Evolutionary conservation across 2,797 vertebrate genomes (phyloP).

Genomic region (Lacerta agilis): DNA sequence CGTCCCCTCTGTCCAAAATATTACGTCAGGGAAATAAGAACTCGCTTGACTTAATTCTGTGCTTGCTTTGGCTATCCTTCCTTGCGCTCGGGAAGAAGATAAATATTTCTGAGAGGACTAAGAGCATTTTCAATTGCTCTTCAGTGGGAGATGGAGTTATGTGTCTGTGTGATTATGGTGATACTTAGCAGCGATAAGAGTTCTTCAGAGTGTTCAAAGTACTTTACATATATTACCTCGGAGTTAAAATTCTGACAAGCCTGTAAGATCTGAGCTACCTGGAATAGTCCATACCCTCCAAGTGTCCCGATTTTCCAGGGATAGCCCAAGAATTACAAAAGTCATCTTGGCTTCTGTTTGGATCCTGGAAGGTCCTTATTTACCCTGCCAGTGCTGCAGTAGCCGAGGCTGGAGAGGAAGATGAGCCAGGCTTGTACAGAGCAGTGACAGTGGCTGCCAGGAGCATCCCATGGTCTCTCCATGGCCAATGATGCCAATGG

Average conservation of each 20-base stretch:
- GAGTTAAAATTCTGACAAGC: background rate
- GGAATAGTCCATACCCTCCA: too few species aligned
- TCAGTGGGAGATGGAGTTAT: background rate
- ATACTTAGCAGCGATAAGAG: background rate
- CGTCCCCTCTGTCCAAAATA: background rate
- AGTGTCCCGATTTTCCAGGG: too few species aligned
- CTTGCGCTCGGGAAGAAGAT: background rate
- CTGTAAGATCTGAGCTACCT: background rate
- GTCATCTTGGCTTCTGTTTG: too few species aligned
- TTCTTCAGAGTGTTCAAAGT: background rate
- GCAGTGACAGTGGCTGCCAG: too few species aligned
- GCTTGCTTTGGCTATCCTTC: background rate
- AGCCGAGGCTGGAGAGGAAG: too few species aligned
- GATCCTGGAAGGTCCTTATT: too few species aligned
- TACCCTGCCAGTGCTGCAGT: too few species aligned
- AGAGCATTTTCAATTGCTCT: background rate
- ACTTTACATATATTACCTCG: background rate
- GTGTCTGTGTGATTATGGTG: background rate
- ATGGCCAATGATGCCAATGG: too few species aligned
- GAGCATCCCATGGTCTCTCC: too few species aligned
- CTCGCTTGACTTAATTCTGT: background rate
- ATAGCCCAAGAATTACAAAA: too few species aligned
- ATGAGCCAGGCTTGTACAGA: too few species aligned
- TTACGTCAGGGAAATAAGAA: background rate
- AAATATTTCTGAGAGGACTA: background rate